A percentile compares a stretch with the other conserved stretches of the same genome.
Conservation (phyloP, 2,888 invertebrate genomes). For the Drosophila demipolita region DNA sequence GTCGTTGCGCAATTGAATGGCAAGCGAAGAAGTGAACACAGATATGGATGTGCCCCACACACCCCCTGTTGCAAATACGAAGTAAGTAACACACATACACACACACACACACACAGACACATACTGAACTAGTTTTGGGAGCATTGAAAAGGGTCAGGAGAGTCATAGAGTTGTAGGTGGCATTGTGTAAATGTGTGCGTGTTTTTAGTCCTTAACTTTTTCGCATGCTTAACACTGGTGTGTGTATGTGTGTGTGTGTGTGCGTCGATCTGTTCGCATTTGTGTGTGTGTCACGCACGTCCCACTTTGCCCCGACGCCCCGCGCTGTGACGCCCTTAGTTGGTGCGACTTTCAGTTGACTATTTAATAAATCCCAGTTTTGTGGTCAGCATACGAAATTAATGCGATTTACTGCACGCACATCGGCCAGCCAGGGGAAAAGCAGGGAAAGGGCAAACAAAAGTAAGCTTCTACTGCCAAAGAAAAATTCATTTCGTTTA, state of each 20-base stretch:
- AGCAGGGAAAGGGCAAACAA: not conserved
- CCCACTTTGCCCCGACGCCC: constrained; percentile 30
- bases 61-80: constrained; percentile 20
- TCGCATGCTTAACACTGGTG: constrained; percentile 36
- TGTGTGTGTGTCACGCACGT: constrained; percentile 72
- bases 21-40: constrained; percentile 56
- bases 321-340: constrained; percentile 25
- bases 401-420: constrained; percentile 73
- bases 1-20: constrained; percentile 55
- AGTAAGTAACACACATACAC: not conserved
- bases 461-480: constrained; percentile 30
- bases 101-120: constrained; percentile 4
- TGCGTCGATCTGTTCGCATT: constrained; percentile 34
- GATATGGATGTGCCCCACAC: constrained; percentile 32
- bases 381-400: constrained; percentile 82
- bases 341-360: constrained; percentile 69
- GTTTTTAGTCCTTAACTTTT: constrained; percentile 51
- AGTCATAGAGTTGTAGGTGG: constrained; percentile 29
- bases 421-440: not conserved
- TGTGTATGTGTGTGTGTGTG: constrained; percentile 20
- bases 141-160: constrained; percentile 32
- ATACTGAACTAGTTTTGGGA: constrained; percentile 9
- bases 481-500: constrained; percentile 76
- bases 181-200: constrained; percentile 30
- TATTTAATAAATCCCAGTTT: constrained; percentile 82